These are phyloP conservation scores for Pocillopora meandrina DNA, from an alignment of 92 coral and sea anemone genomes.

Conservation along the genomic window DNA sequence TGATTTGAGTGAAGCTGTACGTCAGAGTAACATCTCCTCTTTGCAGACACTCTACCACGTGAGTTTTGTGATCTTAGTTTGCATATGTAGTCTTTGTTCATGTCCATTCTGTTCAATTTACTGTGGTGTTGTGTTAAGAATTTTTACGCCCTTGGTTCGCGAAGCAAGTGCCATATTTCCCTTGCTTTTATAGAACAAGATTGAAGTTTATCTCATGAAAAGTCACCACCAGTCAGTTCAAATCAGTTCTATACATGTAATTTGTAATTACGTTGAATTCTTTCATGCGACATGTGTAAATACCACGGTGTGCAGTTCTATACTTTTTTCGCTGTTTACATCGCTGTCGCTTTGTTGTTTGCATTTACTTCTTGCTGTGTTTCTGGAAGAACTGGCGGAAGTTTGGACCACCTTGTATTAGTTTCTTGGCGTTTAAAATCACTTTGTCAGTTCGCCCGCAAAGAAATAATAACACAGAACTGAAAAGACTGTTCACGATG, in stretches of 20 bases:
- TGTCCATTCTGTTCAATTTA: not conserved
- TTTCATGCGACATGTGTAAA: not conserved
- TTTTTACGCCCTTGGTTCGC: not conserved
- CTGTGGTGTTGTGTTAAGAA: not conserved
- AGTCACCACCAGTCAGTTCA: not conserved
- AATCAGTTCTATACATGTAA: too few relatives aligned
- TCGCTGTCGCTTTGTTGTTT: not conserved
- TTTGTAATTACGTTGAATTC: not conserved
- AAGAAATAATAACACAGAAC: too few relatives aligned
- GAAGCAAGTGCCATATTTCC: not conserved
- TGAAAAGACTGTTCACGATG: too few relatives aligned
- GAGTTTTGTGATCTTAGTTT: conserved; percentile 4
- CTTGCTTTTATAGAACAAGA: not conserved
- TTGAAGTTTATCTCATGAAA: not conserved
- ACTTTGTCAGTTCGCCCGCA: too few relatives aligned
- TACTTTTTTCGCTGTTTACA: not conserved
- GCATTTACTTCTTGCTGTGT: not conserved
- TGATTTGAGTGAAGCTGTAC: conserved; percentile 15
- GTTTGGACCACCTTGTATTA: too few relatives aligned
- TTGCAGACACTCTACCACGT: not conserved
- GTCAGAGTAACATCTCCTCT: not conserved
- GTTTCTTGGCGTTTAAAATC: too few relatives aligned
- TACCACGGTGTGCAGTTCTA: not conserved
- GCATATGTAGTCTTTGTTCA: not conserved
- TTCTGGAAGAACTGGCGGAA: too few relatives aligned